Base-by-base conservation (phyloP, 2,113 vertebrate genomes). In the Mellivora capensis region DNA sequence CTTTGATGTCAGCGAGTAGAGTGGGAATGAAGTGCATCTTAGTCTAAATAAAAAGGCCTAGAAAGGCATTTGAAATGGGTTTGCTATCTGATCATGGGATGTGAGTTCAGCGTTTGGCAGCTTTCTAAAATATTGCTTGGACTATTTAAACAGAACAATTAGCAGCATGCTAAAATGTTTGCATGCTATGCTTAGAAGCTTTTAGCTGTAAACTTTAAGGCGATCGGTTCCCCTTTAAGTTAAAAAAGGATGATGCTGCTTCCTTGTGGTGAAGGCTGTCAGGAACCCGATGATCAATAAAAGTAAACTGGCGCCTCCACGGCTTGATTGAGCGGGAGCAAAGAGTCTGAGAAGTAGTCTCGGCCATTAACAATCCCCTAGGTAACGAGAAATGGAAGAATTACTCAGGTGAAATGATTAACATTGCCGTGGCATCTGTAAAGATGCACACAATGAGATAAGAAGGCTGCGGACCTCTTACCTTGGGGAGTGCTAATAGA, bases 341-440 rank as follows among this genome's bases (percentile, higher is more conserved):
- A 98, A 97, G 95, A 98, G 98, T 98, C 98, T 98, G 98, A 98
- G 98, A 96, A 97, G 97, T 98, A 96, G 96, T 97, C 96, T 96
- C 69, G 44, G 96, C 98, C 98, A 98, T 98, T 99, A 98, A 98
- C 98, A 99, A 98, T 98, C 98, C 98, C 98, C 98, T 98, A 98
- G 99, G 98, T 98, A 98, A 98, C 59, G 9, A 98, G 98, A 98
- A 98, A 98, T 97, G 98, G 98, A 98, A 98, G 97, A 98, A 98
- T 98, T 97, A 96, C 92, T 96, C 98, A 98, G 98, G 98, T 98
- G 98, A 97, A 98, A 98, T 97, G 97, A 98, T 98, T 98, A 98
- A 98, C 98, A 94, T 97, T 97, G 96, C 87, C 90, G 39, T 95
- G 93, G 94, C 88, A 97, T 98, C 94, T 91, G 85, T 96, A 98